Evolutionary conservation across 1,140 invertebrate genomes (phyloP), one percentile per base, ranked within the genome.

Genomic region (Drosophila setifemur): DNA sequence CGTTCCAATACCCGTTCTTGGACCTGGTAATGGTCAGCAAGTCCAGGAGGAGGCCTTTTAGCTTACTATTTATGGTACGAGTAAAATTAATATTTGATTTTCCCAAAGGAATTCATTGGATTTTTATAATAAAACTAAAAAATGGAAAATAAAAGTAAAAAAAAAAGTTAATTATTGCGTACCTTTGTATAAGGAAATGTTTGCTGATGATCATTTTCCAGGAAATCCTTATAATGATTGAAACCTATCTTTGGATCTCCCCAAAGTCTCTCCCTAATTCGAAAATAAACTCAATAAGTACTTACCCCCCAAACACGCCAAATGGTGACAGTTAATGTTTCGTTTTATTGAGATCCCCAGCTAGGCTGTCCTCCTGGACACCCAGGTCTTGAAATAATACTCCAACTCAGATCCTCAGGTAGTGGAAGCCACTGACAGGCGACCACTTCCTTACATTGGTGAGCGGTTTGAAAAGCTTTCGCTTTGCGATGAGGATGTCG

Each of bases 401-500:
- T 18, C 9, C 37, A 64, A 35, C 21, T 75, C 45, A 89, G 12
- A 81, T 88, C n/a, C 83, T 50, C 9, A 90, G 25, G 19, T 52
- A 85, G 28, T 85, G 79, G 40, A 75, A 85, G 26, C 79, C 71
- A 28, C 71, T 75, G 16, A 31, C 53, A 7, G 76, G 66, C 37
- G 75, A 19, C 49, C 55, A 57, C 16, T 58, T 45, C 6, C 47
- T 57, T 18, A 81, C 73, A 50, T 90, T 87, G 1, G 78, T 79
- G 39, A 90, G 19, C n/a, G 85, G 87, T 47, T 89, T 90, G 7
- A 88, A 79, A 12, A 90, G 60, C 50, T 89, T 89, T 9, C 89
- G 70, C 5, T 60, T 71, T 3, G 88, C 88, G 19, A 90, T 90
- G 12, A 89, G 52, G 14, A 90, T 87, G 19, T 89, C 87, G 5